Base-by-base conservation (phyloP, 2,888 invertebrate species). In the Orchestes rusci region DNA sequence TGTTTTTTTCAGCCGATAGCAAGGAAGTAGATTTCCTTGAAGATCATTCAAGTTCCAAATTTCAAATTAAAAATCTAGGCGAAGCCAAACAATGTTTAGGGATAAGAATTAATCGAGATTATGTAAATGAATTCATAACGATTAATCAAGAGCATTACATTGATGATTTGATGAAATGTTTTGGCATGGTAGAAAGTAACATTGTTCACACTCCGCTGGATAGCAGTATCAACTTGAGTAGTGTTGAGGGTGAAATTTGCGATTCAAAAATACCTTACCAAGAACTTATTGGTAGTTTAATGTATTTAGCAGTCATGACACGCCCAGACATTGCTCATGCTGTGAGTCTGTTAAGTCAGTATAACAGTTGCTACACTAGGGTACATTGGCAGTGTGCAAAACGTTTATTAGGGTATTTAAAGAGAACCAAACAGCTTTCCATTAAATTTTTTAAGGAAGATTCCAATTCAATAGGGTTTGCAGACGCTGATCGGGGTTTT, bases 1-100 rank as follows among this genome's bases (percentile, higher is more conserved):
- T 41, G 53, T 33, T 53, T 51, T 56, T 55, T 38, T 52, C 51
- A 16, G 52, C 53, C 37, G 39, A 51, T 40, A 12, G 16, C 18
- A 31, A 31, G 4, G 44, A 56, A 38, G 35, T 27, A 2, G 20
- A 47, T 39, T 38, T 37, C 41, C 27, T 53, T 20, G 40, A 53
- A 39, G 16, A 4, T 10, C 16, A 53, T 16, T 40, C 51, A 33
- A 46, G 35, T 47, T 43, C 29, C 27, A 48, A 46, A 31, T 53
- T 16, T 43, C 43, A 39, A 44, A 37, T 51, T 16, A 47, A 47
- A 39, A 42, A 49, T 38, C 45, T 52, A 19, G 51, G 49, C n/a
- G 18, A 39, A 30, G 42, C 39, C 27, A 48, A 43, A 18, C 45
- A 47, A 20, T 45, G 47, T 39, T 35, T 51, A 18, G 49, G 51